A percentile compares a stretch with the other conserved stretches of the same genome.
These are phyloP conservation scores for Trichogramma evanescens DNA, from an alignment of 2,888 invertebrate species.

Conservation along the genomic window DNA sequence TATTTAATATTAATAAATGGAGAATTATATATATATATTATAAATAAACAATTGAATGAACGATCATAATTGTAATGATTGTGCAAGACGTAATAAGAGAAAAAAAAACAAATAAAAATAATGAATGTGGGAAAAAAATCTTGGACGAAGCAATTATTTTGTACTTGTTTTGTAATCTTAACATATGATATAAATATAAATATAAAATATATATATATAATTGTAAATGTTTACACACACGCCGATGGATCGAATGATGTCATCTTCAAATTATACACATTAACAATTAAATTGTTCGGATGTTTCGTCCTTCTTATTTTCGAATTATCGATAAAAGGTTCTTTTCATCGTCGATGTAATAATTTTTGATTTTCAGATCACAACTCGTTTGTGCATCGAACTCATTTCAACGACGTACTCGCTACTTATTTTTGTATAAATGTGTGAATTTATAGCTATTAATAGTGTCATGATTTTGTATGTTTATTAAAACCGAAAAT, in stretches of 20 bases:
- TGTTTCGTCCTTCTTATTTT: too few species aligned
- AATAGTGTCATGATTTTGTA: constrained; percentile 48
- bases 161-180: constrained; percentile 39
- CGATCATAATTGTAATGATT: constrained; percentile 6
- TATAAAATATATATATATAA: constrained; percentile 21
- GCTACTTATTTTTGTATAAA: constrained; percentile 46
- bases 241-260: constrained; percentile 27
- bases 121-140: constrained; percentile 8
- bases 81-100: constrained; percentile 16
- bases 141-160: constrained; percentile 42
- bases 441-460: constrained; percentile 46
- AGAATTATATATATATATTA: constrained; percentile 12
- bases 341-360: too few species aligned
- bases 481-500: constrained; percentile 48
- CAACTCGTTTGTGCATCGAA: too few species aligned
- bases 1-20: constrained; percentile 1
- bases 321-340: too few species aligned
- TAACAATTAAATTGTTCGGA: too few species aligned
- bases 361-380: too few species aligned
- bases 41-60: not conserved
- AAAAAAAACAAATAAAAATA: constrained; percentile 10
- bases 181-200: constrained; percentile 26
- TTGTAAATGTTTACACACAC: constrained; percentile 18
- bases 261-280: constrained; percentile 39
- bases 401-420: too few species aligned